These are phyloP conservation scores for Pristis pectinata DNA, from an alignment of 2,797 vertebrate species.

Conservation along the genomic window DNA sequence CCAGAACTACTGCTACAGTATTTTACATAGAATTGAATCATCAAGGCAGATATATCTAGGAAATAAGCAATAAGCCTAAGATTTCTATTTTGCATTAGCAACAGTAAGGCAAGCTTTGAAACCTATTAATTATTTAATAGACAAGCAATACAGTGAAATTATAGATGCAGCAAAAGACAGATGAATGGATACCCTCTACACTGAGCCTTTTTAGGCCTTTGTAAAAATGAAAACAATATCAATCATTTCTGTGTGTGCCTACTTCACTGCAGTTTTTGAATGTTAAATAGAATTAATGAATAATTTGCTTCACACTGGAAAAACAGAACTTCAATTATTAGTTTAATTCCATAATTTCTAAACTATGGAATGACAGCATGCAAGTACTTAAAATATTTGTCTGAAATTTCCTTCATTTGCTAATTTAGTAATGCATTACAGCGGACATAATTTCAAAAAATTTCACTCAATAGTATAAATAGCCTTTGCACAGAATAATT, in stretches of 20 bases:
- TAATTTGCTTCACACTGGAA: neutral
- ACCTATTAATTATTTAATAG: neutral
- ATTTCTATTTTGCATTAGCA: neutral
- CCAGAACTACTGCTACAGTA: neutral
- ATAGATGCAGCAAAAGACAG: neutral
- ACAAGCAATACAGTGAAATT: neutral
- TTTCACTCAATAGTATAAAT: no score
- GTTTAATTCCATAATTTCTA: neutral
- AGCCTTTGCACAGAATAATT: neutral
- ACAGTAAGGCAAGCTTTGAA: neutral
- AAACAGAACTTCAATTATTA: neutral
- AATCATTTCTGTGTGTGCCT: neutral
- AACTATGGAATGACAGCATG: neutral
- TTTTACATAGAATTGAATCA: neutral
- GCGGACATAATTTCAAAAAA: neutral
- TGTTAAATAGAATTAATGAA: neutral
- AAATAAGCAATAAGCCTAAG: neutral
- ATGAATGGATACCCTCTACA: neutral
- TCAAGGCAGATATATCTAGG: neutral
- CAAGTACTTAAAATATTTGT: neutral
- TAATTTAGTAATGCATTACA: neutral
- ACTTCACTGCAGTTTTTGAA: neutral
- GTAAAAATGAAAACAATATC: neutral
- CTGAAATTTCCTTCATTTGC: neutral
- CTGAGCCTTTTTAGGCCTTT: neutral